A percentile compares a stretch with the other conserved stretches of the same genome.
Evolutionary conservation across 35 echinoderm and acorn worm species (phyloP).

Genomic region (Stichopus chloronotus): DNA sequence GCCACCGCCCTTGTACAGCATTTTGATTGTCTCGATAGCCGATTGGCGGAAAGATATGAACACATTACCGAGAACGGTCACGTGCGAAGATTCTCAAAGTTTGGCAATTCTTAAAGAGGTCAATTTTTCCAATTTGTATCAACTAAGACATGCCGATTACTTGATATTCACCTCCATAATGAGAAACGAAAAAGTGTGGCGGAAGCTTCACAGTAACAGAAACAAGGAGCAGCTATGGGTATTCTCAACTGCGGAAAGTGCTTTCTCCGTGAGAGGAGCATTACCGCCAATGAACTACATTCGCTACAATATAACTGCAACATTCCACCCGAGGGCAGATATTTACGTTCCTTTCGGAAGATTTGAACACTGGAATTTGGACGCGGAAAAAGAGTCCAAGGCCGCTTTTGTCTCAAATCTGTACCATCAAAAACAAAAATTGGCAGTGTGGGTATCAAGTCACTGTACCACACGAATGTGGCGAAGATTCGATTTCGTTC

Average conservation of each 20-base stretch:
- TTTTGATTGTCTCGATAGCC: too few relatives aligned
- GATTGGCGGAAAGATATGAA: too few relatives aligned
- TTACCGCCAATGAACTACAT: background rate
- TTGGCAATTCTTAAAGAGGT: too few relatives aligned
- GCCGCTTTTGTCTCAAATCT: background rate
- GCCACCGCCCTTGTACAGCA: too few relatives aligned
- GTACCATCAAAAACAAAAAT: background rate
- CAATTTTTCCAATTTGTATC: too few relatives aligned
- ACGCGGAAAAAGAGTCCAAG: background rate
- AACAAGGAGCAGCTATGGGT: background rate
- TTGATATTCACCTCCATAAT: too few relatives aligned
- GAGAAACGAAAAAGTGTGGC: background rate
- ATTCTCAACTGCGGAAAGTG: constrained; percentile 12
- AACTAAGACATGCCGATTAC: too few relatives aligned
- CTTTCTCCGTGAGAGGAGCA: background rate
- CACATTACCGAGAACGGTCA: too few relatives aligned
- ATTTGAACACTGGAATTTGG: background rate
- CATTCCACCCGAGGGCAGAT: constrained; percentile 10
- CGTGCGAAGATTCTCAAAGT: too few relatives aligned
- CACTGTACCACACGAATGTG: constrained; percentile 20
- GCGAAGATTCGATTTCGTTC: background rate
- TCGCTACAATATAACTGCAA: background rate
- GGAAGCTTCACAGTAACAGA: background rate
- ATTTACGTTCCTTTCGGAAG: constrained; percentile 1
- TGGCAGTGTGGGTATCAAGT: constrained; percentile 15